These are phyloP conservation scores for Hepsetus odoe DNA, from an alignment of 2,113 vertebrate genomes.

Conservation along the genomic window DNA sequence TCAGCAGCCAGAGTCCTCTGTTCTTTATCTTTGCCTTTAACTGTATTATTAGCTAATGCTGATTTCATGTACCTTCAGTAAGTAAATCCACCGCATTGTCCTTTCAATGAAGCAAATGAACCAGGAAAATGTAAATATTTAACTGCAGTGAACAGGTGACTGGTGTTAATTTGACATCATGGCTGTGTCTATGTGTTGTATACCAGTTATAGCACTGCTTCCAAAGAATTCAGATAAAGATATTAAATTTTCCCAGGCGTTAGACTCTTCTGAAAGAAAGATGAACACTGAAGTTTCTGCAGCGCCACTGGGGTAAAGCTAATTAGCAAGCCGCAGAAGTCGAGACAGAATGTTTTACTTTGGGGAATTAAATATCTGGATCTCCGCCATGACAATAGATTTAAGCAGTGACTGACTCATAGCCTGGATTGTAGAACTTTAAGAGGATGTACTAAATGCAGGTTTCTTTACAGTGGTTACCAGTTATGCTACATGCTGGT, in stretches of 20 bases:
- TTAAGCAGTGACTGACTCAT: constrained; percentile 1
- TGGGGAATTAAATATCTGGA: constrained; percentile 32
- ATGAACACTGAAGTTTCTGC: constrained; percentile 16
- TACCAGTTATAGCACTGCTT: neutral
- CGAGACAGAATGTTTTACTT: constrained; percentile 12
- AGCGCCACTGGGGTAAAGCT: constrained; percentile 11
- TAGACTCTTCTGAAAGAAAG: constrained; percentile 15
- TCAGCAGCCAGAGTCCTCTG: no score
- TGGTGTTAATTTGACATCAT: neutral
- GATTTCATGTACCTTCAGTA: neutral
- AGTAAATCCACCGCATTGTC: neutral
- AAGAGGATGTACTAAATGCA: neutral
- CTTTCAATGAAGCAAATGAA: neutral
- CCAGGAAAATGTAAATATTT: neutral
- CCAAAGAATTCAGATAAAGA: neutral
- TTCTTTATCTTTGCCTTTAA: neutral
- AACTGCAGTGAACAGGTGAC: neutral
- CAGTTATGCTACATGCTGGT: neutral
- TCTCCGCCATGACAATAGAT: constrained; percentile 9
- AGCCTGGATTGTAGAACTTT: constrained; percentile 1
- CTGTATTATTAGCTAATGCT: neutral
- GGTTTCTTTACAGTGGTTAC: neutral
- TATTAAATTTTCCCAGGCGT: constrained; percentile 2
- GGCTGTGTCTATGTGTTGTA: neutral
- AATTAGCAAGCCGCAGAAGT: constrained; percentile 10